A percentile compares a stretch with the other conserved stretches of the same genome.
Conservation (phyloP, 2,888 invertebrate species). For the Deilephila elpenor region DNA sequence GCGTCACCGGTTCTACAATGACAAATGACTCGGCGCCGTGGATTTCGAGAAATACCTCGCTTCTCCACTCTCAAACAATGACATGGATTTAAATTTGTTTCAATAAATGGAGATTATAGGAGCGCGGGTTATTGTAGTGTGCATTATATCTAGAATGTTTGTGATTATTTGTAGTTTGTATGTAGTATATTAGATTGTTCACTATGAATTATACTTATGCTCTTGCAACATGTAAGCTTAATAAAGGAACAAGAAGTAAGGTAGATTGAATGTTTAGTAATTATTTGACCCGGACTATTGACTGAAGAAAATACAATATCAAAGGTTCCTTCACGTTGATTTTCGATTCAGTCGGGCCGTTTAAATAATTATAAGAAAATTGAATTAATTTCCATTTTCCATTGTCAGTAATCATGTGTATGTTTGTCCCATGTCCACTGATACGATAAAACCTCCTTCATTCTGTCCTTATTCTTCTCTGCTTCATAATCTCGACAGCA, state of each 20-base stretch:
- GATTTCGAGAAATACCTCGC: slow-evolving; percentile 72
- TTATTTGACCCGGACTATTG: too few species aligned
- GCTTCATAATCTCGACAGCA: too few species aligned
- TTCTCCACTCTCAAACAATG: slow-evolving; percentile 64
- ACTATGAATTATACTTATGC: neutral
- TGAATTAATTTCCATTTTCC: too few species aligned
- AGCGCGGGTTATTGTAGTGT: neutral
- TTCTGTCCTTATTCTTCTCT: too few species aligned
- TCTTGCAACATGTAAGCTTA: neutral
- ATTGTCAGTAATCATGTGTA: too few species aligned
- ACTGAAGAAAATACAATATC: too few species aligned
- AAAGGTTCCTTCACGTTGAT: too few species aligned
- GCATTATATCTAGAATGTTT: neutral
- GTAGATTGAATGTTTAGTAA: too few species aligned
- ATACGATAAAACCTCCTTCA: too few species aligned
- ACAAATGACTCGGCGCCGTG: slow-evolving; percentile 71
- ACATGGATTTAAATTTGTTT: slow-evolving; percentile 48
- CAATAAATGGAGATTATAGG: slow-evolving; percentile 56
- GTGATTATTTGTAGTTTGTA: neutral
- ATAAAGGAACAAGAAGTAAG: neutral
- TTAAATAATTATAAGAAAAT: too few species aligned
- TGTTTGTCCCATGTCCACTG: too few species aligned
- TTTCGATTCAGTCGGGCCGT: too few species aligned
- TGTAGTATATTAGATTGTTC: neutral
- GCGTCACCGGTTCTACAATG: slow-evolving; percentile 61